Conservation (phyloP, 2,888 invertebrate genomes). For the Drosophila ezoana region DNA sequence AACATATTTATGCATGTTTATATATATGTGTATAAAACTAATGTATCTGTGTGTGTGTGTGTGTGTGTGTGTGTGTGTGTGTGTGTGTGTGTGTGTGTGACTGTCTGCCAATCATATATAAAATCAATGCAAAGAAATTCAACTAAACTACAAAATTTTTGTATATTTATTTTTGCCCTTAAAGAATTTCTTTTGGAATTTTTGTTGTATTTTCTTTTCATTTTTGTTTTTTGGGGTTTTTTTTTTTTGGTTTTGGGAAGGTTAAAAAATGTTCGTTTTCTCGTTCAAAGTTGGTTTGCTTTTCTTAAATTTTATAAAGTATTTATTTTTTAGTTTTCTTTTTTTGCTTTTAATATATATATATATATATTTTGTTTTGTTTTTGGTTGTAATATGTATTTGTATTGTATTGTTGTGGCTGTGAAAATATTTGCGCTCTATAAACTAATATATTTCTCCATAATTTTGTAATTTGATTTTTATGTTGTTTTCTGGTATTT, state of each 20-base stretch:
- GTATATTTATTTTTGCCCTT: slow-evolving; percentile 1
- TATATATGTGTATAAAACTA: slow-evolving; percentile 19
- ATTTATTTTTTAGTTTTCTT: slow-evolving; percentile 27
- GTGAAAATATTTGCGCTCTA: slow-evolving; percentile 72
- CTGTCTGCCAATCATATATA: slow-evolving; percentile 37
- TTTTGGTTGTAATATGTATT: slow-evolving; percentile 55
- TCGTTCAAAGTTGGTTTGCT: slow-evolving; percentile 31
- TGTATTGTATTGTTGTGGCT: slow-evolving; percentile 50
- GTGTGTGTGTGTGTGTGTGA: slow-evolving; percentile 16
- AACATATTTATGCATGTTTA: slow-evolving; percentile 20
- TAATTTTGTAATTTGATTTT: slow-evolving; percentile 48
- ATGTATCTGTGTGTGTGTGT: slow-evolving; percentile 18
- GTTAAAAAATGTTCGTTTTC: slow-evolving; percentile 71
- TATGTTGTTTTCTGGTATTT: slow-evolving; percentile 32
- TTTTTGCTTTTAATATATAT: slow-evolving; percentile 12
- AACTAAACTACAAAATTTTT: slow-evolving; percentile 28
- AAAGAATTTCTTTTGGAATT: neutral
- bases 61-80: slow-evolving; percentile 25
- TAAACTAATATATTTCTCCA: slow-evolving; percentile 68
- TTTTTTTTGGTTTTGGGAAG: slow-evolving; percentile 73
- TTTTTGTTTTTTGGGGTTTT: slow-evolving; percentile 13
- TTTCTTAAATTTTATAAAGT: slow-evolving; percentile 54
- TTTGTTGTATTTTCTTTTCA: slow-evolving; percentile 12
- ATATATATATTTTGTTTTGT: slow-evolving; percentile 24
- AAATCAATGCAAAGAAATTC: slow-evolving; percentile 28